phyloP scores from a whole-genome alignment of 2,797 vertebrate species.

The Heteromormyrus szaboi region DNA sequence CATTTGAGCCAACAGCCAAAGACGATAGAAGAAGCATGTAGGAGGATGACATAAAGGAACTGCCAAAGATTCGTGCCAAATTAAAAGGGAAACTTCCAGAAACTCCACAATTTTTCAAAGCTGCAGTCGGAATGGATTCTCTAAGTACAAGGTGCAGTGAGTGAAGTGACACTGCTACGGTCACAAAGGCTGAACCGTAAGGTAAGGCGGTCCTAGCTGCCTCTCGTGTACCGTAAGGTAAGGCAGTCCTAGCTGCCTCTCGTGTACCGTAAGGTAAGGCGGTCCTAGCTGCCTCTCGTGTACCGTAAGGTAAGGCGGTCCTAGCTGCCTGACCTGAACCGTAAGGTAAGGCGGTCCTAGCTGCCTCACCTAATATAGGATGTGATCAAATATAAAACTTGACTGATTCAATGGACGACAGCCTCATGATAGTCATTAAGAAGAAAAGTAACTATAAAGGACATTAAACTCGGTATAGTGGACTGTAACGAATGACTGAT shows the following conservation, averaged over 20 bases:
- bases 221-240: too few species aligned
- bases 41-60: neutral
- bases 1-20: neutral
- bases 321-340: too few species aligned
- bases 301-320: too few species aligned
- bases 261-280: too few species aligned
- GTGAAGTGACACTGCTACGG: neutral
- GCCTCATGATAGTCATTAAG: neutral
- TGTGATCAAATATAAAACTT: neutral
- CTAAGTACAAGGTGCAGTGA: neutral
- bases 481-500: neutral
- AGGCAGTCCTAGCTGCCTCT: too few species aligned
- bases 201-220: too few species aligned
- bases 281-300: too few species aligned
- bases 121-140: neutral
- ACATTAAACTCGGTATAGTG: neutral
- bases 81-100: neutral
- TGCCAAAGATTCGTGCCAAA: neutral
- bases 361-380: neutral
- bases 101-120: neutral
- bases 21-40: neutral
- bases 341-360: neutral
- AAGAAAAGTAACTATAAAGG: neutral
- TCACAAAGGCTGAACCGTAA: neutral
- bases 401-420: neutral